Percentiles rank a stretch among this genome's conserved stretches.
phyloP scores from a whole-genome alignment of 2,888 invertebrate species.

The Scrobipalpa costella region DNA sequence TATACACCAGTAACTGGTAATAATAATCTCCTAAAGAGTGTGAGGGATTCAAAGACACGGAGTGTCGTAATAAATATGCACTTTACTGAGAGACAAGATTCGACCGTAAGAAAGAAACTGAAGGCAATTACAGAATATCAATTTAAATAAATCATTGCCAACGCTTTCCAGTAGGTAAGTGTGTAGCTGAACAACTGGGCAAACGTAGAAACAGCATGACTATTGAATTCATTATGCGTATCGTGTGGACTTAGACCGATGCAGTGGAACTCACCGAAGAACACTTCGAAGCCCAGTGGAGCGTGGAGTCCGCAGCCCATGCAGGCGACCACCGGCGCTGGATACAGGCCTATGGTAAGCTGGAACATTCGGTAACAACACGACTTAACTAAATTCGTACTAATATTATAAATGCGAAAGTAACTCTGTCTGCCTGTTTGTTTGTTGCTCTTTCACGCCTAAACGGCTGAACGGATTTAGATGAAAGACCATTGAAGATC shows the following conservation, averaged over 20 bases:
- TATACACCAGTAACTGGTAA: too few species aligned
- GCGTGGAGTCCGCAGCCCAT: constrained; percentile 94
- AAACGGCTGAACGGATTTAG: too few species aligned
- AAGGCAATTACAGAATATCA: too few species aligned
- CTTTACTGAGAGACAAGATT: too few species aligned
- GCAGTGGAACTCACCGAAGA: constrained; percentile 96
- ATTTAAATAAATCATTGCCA: not conserved
- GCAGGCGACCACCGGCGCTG: constrained; percentile 93
- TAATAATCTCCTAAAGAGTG: too few species aligned
- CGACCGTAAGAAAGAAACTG: too few species aligned
- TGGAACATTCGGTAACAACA: not conserved
- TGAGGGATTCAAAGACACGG: too few species aligned
- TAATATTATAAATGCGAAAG: too few species aligned
- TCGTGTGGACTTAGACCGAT: constrained; percentile 84
- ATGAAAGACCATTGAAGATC: too few species aligned
- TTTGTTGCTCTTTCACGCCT: too few species aligned
- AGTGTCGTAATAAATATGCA: too few species aligned
- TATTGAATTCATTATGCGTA: constrained; percentile 34
- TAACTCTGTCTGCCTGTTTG: too few species aligned
- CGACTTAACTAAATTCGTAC: not conserved
- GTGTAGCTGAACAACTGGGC: constrained; percentile 20
- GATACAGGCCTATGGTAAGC: constrained; percentile 94
- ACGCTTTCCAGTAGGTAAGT: not conserved
- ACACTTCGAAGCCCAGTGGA: constrained; percentile 88
- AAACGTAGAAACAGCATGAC: constrained; percentile 32